These are phyloP conservation scores for Margarornis squamiger DNA, from an alignment of 2,797 vertebrate species.

Conservation along the genomic window DNA sequence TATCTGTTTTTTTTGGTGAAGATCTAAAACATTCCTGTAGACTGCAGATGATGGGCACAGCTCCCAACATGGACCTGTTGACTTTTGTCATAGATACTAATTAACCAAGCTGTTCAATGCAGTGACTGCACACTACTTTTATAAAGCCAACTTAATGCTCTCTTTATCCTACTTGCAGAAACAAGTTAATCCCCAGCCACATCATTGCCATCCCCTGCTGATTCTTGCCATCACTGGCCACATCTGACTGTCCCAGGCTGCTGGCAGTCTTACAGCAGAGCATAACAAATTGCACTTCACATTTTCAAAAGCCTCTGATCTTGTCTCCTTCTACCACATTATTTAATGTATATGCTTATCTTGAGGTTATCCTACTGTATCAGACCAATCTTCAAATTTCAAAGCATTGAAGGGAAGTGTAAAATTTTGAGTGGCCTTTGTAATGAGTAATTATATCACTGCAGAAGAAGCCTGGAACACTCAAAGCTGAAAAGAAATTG, in stretches of 20 bases:
- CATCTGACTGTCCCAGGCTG: neutral
- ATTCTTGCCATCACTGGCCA: neutral
- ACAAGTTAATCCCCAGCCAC: neutral
- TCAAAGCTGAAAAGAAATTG: neutral
- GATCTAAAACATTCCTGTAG: neutral
- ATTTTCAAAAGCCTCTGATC: neutral
- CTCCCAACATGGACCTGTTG: neutral
- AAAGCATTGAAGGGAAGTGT: neutral
- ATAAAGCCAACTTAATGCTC: neutral
- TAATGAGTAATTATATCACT: neutral
- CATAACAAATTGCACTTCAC: neutral
- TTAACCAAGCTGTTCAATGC: neutral
- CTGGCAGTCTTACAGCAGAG: rapidly evolving
- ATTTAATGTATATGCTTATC: neutral
- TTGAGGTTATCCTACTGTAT: neutral
- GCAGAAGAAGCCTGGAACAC: neutral
- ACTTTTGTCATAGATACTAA: neutral
- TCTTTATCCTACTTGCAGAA: neutral
- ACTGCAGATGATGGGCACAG: neutral
- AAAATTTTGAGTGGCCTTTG: neutral
- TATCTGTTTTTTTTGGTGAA: neutral
- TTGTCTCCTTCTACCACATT: neutral
- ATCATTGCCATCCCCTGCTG: neutral
- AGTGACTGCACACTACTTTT: neutral
- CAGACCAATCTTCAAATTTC: neutral